Conservation (phyloP, 1,140 invertebrate genomes). For the Mercenaria mercenaria region DNA sequence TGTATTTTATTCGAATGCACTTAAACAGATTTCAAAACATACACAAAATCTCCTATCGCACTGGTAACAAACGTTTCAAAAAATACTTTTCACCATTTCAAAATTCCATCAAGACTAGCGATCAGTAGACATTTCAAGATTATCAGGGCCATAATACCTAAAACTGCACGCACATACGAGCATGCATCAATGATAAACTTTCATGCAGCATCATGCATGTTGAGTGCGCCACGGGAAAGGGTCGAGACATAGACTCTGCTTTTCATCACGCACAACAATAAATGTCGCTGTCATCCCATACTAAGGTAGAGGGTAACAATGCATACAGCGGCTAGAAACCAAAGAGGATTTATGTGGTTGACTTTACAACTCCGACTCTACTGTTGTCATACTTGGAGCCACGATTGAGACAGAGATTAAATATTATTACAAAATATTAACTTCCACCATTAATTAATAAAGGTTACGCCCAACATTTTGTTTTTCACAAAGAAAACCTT, state of each 20-base stretch:
- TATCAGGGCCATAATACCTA: not conserved
- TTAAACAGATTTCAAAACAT: not conserved
- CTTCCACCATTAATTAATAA: not conserved
- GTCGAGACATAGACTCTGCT: slow-evolving; percentile 29
- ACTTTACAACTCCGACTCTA: not conserved
- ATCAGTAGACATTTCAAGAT: slow-evolving; percentile 20
- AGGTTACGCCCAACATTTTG: not conserved
- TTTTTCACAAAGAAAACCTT: too few species aligned
- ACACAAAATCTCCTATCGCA: not conserved
- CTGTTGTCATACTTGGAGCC: not conserved
- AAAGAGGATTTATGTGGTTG: not conserved
- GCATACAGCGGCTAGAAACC: not conserved
- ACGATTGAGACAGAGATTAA: not conserved
- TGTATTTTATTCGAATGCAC: not conserved
- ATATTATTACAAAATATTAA: slow-evolving; percentile 15
- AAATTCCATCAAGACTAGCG: not conserved
- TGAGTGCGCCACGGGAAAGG: slow-evolving; percentile 31
- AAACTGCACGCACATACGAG: not conserved
- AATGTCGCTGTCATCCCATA: slow-evolving; percentile 39
- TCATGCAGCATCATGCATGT: slow-evolving; percentile 32
- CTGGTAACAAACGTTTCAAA: not conserved
- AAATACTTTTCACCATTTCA: slow-evolving; percentile 7
- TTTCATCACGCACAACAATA: slow-evolving; percentile 38
- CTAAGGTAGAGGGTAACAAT: not conserved
- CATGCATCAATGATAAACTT: slow-evolving; percentile 36